Conservation (phyloP, 2,797 vertebrate species). For the Limosa lapponica region DNA sequence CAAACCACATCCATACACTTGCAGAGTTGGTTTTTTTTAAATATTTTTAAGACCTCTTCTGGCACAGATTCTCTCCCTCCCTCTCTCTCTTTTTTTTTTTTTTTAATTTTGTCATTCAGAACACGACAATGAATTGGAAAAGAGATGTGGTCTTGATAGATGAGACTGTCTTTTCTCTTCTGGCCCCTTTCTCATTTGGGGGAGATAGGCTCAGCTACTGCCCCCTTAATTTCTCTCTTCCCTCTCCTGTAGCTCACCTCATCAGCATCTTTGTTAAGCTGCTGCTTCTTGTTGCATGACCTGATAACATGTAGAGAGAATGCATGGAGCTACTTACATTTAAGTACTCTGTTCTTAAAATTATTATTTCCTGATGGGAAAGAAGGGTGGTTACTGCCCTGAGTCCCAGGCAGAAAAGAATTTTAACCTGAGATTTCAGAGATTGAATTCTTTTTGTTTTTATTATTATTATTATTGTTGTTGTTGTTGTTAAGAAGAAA, state of each 20-base stretch:
- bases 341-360: not conserved
- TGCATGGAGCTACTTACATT: not conserved
- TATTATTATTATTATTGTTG: not conserved
- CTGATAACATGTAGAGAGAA: not conserved
- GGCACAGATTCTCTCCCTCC: not conserved
- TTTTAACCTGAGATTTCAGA: not conserved
- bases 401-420: not conserved
- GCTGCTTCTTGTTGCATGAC: fast-evolving
- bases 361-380: not conserved
- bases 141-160: not conserved
- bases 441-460: not conserved
- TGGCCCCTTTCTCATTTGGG: not conserved
- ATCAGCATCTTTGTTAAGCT: not conserved
- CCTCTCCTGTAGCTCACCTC: not conserved
- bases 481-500: not conserved
- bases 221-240: not conserved
- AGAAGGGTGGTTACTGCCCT: not conserved
- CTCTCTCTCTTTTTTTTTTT: no score
- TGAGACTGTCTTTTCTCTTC: not conserved
- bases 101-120: not conserved
- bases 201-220: not conserved
- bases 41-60: not conserved
- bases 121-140: not conserved
- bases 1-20: not conserved
- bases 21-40: fast-evolving